Percentiles rank a stretch among this genome's conserved stretches.
These are phyloP conservation scores for Silurus glanis DNA, from an alignment of 2,113 vertebrate genomes.

Conservation along the genomic window DNA sequence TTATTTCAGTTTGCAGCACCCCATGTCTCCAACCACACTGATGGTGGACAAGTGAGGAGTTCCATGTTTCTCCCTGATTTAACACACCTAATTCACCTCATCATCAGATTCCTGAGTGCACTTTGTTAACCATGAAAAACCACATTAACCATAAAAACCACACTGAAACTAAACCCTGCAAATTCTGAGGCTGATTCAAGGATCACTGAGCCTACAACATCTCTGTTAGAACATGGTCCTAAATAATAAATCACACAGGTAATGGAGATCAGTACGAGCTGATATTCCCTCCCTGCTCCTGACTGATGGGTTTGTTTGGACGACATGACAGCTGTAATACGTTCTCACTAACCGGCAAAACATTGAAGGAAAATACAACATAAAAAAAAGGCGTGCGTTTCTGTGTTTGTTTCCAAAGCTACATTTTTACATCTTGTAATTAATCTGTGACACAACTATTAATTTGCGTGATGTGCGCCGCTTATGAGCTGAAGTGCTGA, in stretches of 20 bases:
- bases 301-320: slow-evolving; percentile 37
- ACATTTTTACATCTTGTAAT: slow-evolving; percentile 70
- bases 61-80: not conserved
- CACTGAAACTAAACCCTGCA: not conserved
- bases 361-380: slow-evolving; percentile 40
- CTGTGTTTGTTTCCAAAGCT: slow-evolving; percentile 62
- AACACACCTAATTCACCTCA: not conserved
- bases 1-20: not conserved
- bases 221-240: not conserved
- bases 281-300: slow-evolving; percentile 19
- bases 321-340: slow-evolving; percentile 20
- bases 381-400: slow-evolving; percentile 64
- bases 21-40: not conserved
- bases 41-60: not conserved
- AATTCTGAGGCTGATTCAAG: not conserved
- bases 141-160: no score
- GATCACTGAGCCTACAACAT: not conserved
- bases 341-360: slow-evolving; percentile 21
- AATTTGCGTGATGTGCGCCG: slow-evolving; percentile 71
- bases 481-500: slow-evolving; percentile 60
- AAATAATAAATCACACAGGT: slow-evolving; percentile 27
- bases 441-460: slow-evolving; percentile 70
- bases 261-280: slow-evolving; percentile 1
- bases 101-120: not conserved
- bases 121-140: not conserved